Evolutionary conservation across 2,888 invertebrate genomes (phyloP), one percentile per base, ranked within the genome.

Genomic region (Iphiclides podalirius): DNA sequence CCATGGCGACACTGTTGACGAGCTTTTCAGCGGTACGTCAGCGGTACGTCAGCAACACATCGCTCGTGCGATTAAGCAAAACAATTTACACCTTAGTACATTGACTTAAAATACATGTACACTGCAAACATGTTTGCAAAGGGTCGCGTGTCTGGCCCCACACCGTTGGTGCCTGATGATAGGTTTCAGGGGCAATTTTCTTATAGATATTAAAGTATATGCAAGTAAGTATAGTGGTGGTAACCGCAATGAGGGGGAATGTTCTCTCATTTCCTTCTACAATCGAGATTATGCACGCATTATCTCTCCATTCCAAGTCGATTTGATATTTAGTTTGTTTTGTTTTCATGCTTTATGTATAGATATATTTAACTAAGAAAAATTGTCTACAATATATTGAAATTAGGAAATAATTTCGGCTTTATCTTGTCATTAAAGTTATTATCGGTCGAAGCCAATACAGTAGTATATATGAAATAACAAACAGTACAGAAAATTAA

Each of bases 141-240:
- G 54, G 66, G 76, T 73, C 77, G 69, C 76, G 75, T 82, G 77
- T 61, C 64, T 66, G 62, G 63, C 73, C 75, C 75, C 67, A 72
- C 70, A 72, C 70, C 59, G 67, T 63, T 63, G 58, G 64, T 64
- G 64, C 64, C 60, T 65, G 73, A 76, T 75, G 71, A 75, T 78
- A 77, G 79, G 75, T 70, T 60, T 67, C 71, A 73, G 79, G 72
- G 71, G 75, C 75, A 85, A 83, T 84, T 86, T 83, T 78, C 78
- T 69, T 71, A 64, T 72, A 75, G 71, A 77, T 79, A 77, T 75
- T 75, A 68, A 70, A 70, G 61, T 59, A 61, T 59, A 57, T 51
- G 52, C 49, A 58, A 53, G 53, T 55, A 53, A 52, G 37, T 39
- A 53, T 52, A 49, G 52, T 38, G 47, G 53, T 57, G 65, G 60